Base-by-base conservation (phyloP, 2,113 vertebrate genomes). In the Oreochromis tanganicae region DNA sequence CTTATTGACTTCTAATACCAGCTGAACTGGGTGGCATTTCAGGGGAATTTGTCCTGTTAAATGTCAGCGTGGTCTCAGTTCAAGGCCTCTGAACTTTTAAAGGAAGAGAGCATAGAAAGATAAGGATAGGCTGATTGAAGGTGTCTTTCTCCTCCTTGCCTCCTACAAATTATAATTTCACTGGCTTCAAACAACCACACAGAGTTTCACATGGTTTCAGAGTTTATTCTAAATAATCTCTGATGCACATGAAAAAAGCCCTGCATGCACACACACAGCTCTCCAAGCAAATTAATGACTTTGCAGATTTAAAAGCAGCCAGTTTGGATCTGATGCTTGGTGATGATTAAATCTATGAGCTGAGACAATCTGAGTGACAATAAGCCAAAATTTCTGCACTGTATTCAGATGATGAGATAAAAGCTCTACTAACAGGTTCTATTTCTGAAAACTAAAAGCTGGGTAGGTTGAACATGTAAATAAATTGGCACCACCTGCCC, bases 1-100 rank as follows among this genome's bases (percentile, higher is more conserved):
- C 41, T 41, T 87, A 87, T 92, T 80, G 82, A 91, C 88, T 86
- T 34, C 57, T 86, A 83, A 87, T 57, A 36, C 43, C 41, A 85
- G 46, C 66, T 87, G 86, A 85, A 55, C 38, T n/a, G 43, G 48
- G 83, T 78, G 63, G 14, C 82, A 84, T 89, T 89, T 87, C 80
- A 83, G 52, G 55, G 34, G 12, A 52, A 79, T 63, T 85, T 32
- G 32, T 63, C n/a, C 82, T 10, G 41, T 24, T 87, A 82, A 90
- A 92, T 86, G 85, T 92, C 88, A 91, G 46, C 1, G 8, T 24
- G 17, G 32, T 71, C 73, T 57, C 12, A 55, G 63, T 57, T 88
- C 66, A 89, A 80, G 29, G 59, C 68, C 63, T 54, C 27, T 27
- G 55, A 81, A 48, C 17, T 34, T 16, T 16, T 41, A 46, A 66